These are phyloP conservation scores for Ondatra zibethicus DNA, from an alignment of 2,113 vertebrate species.

Conservation along the genomic window DNA sequence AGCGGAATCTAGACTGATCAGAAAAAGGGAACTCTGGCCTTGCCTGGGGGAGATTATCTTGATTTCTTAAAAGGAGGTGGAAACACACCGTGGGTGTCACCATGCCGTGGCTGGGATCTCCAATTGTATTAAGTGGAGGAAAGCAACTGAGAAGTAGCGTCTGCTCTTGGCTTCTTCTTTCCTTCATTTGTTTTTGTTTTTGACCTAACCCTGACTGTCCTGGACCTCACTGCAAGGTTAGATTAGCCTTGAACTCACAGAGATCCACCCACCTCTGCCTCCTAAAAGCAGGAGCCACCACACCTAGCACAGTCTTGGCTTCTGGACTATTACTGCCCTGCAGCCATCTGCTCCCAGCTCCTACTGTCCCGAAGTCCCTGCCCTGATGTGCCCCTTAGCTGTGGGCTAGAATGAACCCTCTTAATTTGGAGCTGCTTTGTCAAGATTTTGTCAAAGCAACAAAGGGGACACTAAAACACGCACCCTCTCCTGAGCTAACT, in stretches of 20 bases:
- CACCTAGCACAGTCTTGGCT: not conserved
- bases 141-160: not conserved
- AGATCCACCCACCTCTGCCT: not conserved
- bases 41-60: too few relatives aligned
- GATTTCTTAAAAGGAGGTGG: not conserved
- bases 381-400: too few relatives aligned
- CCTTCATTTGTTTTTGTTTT: not conserved
- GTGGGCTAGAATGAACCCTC: not conserved
- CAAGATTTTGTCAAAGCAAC: not conserved
- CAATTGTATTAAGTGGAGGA: not conserved
- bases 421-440: not conserved
- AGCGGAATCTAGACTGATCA: not conserved
- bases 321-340: not conserved
- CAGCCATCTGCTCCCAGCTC: not conserved
- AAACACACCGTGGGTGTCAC: not conserved
- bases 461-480: not conserved
- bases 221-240: not conserved
- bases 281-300: not conserved
- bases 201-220: not conserved
- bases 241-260: not conserved
- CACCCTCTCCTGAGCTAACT: not conserved
- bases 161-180: not conserved
- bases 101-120: not conserved
- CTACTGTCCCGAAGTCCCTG: not conserved
- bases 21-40: not conserved